These are phyloP conservation scores for Porites divaricata DNA, from an alignment of 92 coral and sea anemone genomes.

Conservation along the genomic window DNA sequence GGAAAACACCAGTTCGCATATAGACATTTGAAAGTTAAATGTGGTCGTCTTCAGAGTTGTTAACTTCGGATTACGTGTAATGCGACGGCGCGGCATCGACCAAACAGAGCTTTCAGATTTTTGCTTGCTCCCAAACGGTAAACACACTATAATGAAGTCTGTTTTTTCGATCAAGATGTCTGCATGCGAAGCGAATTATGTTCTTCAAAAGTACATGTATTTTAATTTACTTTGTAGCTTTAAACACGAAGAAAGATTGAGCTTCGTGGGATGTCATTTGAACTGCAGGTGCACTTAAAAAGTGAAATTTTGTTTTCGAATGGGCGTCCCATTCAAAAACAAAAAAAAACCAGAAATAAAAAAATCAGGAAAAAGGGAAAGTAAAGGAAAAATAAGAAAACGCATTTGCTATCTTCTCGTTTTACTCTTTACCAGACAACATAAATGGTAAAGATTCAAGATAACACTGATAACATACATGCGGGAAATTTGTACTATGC, in stretches of 20 bases:
- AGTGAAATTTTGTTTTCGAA: not conserved
- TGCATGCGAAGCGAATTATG: conserved; percentile 13
- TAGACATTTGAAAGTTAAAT: conserved; percentile 24
- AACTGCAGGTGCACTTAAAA: conserved; percentile 11
- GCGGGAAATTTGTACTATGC: not conserved
- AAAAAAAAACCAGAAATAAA: not conserved
- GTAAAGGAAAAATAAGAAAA: not conserved
- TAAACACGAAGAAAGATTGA: not conserved
- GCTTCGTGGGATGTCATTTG: not conserved
- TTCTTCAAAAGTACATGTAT: conserved; percentile 25
- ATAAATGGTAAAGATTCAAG: not conserved
- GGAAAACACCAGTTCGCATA: not conserved
- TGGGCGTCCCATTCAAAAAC: not conserved
- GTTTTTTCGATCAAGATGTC: conserved; percentile 26
- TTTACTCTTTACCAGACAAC: not conserved
- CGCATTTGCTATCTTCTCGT: not conserved
- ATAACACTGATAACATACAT: not conserved
- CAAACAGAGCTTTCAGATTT: conserved; percentile 33
- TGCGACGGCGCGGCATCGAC: not conserved
- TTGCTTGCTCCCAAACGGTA: conserved; percentile 25
- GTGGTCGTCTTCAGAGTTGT: not conserved
- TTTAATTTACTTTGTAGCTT: conserved; percentile 9
- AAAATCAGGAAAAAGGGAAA: not conserved
- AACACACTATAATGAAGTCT: conserved; percentile 17
- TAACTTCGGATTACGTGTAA: conserved; percentile 10